Conservation (phyloP, 2,113 vertebrate species). For the Cyanoramphus novaezelandiae region DNA sequence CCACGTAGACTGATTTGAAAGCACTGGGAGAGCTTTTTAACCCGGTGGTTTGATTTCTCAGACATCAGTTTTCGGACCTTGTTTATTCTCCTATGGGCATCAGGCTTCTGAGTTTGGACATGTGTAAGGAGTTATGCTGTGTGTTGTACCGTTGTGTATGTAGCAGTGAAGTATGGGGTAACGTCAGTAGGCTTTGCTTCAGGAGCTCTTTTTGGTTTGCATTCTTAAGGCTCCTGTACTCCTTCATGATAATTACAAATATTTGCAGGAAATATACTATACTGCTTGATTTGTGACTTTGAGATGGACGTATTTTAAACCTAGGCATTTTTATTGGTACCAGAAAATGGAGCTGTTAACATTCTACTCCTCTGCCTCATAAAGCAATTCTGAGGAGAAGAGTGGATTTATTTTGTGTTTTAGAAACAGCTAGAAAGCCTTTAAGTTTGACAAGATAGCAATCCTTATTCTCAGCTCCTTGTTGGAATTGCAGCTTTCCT, state of each 20-base stretch:
- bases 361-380: slow-evolving; percentile 16
- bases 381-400: background rate
- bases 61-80: background rate
- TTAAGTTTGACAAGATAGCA: background rate
- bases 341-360: slow-evolving; percentile 51
- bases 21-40: background rate
- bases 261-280: slow-evolving; percentile 42
- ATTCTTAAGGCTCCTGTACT: slow-evolving; percentile 62
- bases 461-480: background rate
- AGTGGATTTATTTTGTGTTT: background rate
- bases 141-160: background rate
- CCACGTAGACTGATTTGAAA: background rate
- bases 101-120: background rate
- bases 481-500: background rate
- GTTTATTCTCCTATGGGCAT: background rate
- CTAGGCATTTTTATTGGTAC: slow-evolving; percentile 38
- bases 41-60: background rate
- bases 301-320: slow-evolving; percentile 42
- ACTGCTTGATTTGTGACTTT: slow-evolving; percentile 39
- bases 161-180: slow-evolving; percentile 10
- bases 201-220: slow-evolving; percentile 13
- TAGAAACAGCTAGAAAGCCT: background rate
- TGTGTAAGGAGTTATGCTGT: background rate
- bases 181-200: background rate
- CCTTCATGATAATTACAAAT: slow-evolving; percentile 60